A percentile compares a stretch with the other conserved stretches of the same genome.
These are phyloP conservation scores for Holothuria glaberrima DNA, from an alignment of 35 echinoderm and acorn worm species.

Conservation along the genomic window DNA sequence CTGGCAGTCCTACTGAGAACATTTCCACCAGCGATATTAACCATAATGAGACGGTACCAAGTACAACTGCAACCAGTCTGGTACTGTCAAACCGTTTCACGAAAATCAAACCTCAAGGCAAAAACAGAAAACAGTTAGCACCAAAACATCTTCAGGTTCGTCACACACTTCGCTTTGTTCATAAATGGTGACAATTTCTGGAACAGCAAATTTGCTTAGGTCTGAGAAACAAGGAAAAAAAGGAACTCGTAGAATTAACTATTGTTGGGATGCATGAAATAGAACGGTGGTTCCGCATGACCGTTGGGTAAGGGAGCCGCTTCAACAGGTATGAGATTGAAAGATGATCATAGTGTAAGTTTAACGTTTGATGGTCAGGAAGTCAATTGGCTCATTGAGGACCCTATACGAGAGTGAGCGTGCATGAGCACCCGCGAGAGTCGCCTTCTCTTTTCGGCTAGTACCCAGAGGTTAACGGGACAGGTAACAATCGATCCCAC, in stretches of 20 bases:
- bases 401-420: too few species aligned
- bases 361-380: too few species aligned
- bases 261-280: not conserved
- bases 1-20: not conserved
- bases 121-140: conserved; percentile 37
- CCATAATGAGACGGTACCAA: conserved; percentile 16
- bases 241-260: not conserved
- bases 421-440: too few species aligned
- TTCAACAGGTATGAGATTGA: too few species aligned
- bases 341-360: too few species aligned
- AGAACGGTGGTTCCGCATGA: too few species aligned
- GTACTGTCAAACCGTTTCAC: not conserved
- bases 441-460: too few species aligned
- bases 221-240: not conserved
- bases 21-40: conserved; percentile 16
- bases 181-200: too few species aligned
- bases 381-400: too few species aligned
- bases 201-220: not conserved
- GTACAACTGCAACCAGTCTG: not conserved
- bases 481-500: too few species aligned
- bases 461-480: too few species aligned
- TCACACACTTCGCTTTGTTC: not conserved
- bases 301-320: too few species aligned
- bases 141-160: conserved; percentile 26
- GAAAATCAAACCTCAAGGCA: conserved; percentile 18